Base-by-base conservation (phyloP, 53 echinoderm and acorn worm genomes). In the Hippasteria phrygiana region DNA sequence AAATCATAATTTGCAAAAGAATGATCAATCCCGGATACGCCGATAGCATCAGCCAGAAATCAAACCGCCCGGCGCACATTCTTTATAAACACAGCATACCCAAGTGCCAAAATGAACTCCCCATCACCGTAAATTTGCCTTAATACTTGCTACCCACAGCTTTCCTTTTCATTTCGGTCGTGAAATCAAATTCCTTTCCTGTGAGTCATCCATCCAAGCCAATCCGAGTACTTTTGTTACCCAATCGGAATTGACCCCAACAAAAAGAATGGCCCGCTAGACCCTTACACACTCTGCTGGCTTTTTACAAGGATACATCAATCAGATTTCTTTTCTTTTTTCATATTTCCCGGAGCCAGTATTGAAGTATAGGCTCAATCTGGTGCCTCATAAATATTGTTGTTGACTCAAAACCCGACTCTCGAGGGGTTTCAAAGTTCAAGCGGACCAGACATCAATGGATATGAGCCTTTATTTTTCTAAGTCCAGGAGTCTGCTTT, bases 101-200 rank as follows among this genome's bases (percentile, higher is more conserved):
- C 73, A 59, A 62, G 59, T 65, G 82, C 66, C 82, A 65, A 46
- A 82, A 65, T 3, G 18, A 41, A 65, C 32, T 82, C 42, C 46
- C 82, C 47, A 46, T 63, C 42, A 27, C 38, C 82, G 65, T 82
- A 82, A 82, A 82, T 82, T 82, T 32, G 41, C 26, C 65, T 77
- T 9, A 28, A 55, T 79, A 78, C 56, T 78, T 62, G 59, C 41
- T 26, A 31, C 43, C 73, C 73, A 12, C 0, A 3, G 1, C 3
- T 10, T 24, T 8, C 1, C n/a, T 73, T 73, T 22, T 9, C 18
- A 42, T 22, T 5, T 34, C 20, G 20, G 73, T 40, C 73, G n/a
- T 42, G 43, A 41, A 20, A 41, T 73, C 73, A 73, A 73, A 73
- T 73, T 73, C 73, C 73, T 39, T 39, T 18, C 5, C 43, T 5